Percentiles rank a stretch among this genome's conserved stretches.
Evolutionary conservation across 1,140 invertebrate genomes (phyloP).

Genomic region (Potamilus streckersoni): DNA sequence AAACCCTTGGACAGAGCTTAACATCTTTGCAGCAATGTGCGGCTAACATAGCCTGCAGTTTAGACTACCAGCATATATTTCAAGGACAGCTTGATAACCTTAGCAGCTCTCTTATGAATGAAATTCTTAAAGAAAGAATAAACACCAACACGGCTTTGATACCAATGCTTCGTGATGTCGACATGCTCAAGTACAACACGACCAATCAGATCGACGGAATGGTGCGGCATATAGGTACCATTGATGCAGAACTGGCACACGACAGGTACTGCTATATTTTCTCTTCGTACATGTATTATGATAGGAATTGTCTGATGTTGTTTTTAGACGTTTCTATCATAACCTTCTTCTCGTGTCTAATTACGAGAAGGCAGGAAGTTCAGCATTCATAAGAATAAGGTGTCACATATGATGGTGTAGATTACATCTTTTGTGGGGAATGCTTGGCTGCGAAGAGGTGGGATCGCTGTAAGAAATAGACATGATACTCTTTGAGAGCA

Average conservation of each 20-base stretch:
- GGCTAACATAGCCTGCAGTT: slow-evolving; percentile 18
- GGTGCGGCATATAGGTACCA: not conserved
- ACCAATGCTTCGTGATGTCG: slow-evolving; percentile 5
- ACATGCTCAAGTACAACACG: not conserved
- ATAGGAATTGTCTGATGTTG: too few species aligned
- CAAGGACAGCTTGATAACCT: slow-evolving; percentile 17
- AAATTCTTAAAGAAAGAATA: slow-evolving; percentile 7
- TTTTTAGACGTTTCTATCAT: too few species aligned
- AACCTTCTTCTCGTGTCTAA: too few species aligned
- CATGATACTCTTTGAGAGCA: too few species aligned
- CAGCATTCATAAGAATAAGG: too few species aligned
- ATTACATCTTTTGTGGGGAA: too few species aligned
- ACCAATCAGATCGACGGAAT: not conserved
- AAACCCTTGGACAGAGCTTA: too few species aligned
- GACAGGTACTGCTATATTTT: slow-evolving; percentile 10
- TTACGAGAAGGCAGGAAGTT: too few species aligned
- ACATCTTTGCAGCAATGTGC: slow-evolving; percentile 14
- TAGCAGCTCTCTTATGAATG: slow-evolving; percentile 4
- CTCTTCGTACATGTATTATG: too few species aligned
- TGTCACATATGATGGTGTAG: too few species aligned
- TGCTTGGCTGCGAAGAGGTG: too few species aligned
- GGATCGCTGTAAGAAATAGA: too few species aligned
- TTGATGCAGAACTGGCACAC: slow-evolving; percentile 2
- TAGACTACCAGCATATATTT: slow-evolving; percentile 10
- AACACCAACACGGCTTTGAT: slow-evolving; percentile 1